Conservation (phyloP, 2,888 invertebrate species). For the Candidula unifasciata region DNA sequence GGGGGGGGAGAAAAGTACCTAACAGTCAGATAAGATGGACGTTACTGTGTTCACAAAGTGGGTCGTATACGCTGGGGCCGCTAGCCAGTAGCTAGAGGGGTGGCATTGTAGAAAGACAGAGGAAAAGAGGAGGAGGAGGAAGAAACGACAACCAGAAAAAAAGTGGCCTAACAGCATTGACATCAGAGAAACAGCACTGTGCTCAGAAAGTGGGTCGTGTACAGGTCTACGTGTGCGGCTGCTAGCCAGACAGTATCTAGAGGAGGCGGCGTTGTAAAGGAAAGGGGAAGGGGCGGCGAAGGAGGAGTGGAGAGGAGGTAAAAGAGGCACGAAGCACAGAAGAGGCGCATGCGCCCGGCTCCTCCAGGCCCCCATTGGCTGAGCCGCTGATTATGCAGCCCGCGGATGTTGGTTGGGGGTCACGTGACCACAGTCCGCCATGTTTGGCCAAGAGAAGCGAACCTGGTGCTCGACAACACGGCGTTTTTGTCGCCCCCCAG, state of each 20-base stretch:
- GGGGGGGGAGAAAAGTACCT: too few species aligned
- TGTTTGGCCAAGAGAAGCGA: conserved; percentile 24
- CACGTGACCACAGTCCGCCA: conserved; percentile 45
- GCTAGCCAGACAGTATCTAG: neutral
- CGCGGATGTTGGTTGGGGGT: conserved; percentile 33
- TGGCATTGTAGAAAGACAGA: too few species aligned
- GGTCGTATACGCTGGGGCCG: too few species aligned
- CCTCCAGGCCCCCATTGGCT: conserved; percentile 43
- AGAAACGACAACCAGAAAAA: too few species aligned
- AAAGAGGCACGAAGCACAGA: conserved; percentile 41
- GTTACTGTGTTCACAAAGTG: too few species aligned
- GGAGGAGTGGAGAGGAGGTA: conserved; percentile 23
- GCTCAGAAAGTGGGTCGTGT: conserved; percentile 19
- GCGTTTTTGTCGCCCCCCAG: conserved; percentile 2
- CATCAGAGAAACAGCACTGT: neutral
- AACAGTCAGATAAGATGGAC: too few species aligned
- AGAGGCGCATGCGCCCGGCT: conserved; percentile 30
- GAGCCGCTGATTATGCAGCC: conserved; percentile 45
- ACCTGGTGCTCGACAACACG: conserved; percentile 30
- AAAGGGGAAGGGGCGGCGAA: conserved; percentile 1
- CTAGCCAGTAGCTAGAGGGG: too few species aligned
- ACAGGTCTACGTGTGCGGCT: neutral
- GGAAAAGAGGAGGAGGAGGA: too few species aligned
- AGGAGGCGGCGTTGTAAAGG: neutral
- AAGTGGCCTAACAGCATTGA: too few species aligned